Conservation (phyloP, 1,140 invertebrate genomes). For the Physella acuta region DNA sequence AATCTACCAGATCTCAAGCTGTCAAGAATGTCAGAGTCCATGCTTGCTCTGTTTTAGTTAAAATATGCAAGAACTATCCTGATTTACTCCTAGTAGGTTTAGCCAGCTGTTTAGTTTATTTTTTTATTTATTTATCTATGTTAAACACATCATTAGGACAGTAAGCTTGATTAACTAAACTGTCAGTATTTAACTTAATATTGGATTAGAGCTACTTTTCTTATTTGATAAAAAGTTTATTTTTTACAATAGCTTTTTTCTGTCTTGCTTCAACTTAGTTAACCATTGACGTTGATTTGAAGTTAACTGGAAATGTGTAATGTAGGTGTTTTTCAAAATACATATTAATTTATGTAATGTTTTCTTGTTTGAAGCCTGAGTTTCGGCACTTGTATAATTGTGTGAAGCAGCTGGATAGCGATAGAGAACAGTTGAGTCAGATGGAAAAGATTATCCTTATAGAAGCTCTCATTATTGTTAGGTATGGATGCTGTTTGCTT, state of each 20-base stretch:
- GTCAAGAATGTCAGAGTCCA: conserved; percentile 85
- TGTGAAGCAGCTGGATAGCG: conserved; percentile 70
- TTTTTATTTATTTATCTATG: no score
- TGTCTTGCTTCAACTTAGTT: no score
- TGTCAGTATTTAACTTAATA: no score
- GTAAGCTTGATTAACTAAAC: no score
- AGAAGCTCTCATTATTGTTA: conserved; percentile 59
- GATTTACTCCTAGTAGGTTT: conserved; percentile 62
- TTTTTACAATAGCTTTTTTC: no score
- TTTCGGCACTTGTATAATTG: conserved; percentile 81
- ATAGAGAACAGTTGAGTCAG: conserved; percentile 72
- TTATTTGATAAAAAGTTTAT: no score
- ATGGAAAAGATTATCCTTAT: conserved; percentile 79
- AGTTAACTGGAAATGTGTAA: no score
- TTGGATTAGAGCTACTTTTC: no score
- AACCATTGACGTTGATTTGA: no score
- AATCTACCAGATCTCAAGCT: conserved; percentile 69
- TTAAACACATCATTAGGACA: no score
- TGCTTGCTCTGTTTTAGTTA: conserved; percentile 85
- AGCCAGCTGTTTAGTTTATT: conserved; percentile 50
- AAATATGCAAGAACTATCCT: conserved; percentile 84
- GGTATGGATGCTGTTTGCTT: conserved; percentile 50
- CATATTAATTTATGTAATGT: no score
- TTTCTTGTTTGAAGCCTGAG: conserved; percentile 69
- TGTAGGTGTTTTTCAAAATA: no score